Conservation (phyloP, 2,113 vertebrate genomes). For the Vombatus ursinus region DNA sequence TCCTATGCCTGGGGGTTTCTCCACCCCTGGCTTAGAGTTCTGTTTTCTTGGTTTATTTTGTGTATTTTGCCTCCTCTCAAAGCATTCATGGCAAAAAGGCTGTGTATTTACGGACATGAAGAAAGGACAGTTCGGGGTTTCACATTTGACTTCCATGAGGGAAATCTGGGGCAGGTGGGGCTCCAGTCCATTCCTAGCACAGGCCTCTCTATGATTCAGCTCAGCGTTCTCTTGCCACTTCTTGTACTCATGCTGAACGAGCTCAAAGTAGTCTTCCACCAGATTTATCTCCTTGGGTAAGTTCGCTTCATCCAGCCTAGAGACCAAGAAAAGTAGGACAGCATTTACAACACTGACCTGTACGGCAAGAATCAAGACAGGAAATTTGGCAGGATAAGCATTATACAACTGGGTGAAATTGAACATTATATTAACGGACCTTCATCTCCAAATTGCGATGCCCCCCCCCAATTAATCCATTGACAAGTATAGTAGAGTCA, state of each 20-base stretch:
- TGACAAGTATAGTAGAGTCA: neutral
- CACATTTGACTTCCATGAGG: constrained; percentile 96
- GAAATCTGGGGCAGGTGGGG: constrained; percentile 94
- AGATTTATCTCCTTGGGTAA: constrained; percentile 97
- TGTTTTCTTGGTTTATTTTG: constrained; percentile 80
- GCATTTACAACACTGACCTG: constrained; percentile 10
- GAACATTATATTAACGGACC: neutral
- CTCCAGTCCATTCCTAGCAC: constrained; percentile 87
- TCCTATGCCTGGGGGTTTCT: constrained; percentile 78
- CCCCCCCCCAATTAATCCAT: fast-evolving
- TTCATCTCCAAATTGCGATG: fast-evolving
- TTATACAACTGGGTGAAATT: neutral
- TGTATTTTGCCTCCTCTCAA: constrained; percentile 86
- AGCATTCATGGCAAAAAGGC: constrained; percentile 96
- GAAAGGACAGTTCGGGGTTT: constrained; percentile 95
- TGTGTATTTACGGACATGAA: constrained; percentile 98
- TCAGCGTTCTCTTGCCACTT: constrained; percentile 94
- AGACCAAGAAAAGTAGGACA: constrained; percentile 54
- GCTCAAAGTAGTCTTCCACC: constrained; percentile 96
- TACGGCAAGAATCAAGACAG: neutral
- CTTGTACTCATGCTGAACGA: constrained; percentile 97
- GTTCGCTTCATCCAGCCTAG: constrained; percentile 96
- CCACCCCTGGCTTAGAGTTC: constrained; percentile 78
- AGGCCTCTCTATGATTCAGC: constrained; percentile 83
- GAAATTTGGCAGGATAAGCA: neutral